Evolutionary conservation across 2,888 invertebrate species (phyloP).

Genomic region (Sinotaia quadrata): DNA sequence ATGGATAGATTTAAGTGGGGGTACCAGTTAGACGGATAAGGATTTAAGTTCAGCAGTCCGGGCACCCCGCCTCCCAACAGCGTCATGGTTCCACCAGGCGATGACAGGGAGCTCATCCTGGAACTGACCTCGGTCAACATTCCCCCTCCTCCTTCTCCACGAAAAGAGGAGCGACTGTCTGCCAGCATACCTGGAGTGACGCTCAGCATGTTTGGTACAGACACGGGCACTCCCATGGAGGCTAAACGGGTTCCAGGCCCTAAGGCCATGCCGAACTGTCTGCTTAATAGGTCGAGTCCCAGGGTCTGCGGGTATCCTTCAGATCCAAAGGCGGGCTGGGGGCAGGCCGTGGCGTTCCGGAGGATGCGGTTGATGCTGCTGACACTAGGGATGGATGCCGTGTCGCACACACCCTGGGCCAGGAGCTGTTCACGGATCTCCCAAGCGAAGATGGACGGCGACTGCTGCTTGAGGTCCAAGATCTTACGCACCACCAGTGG

Average conservation of each 20-base stretch:
- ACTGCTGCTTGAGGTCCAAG: constrained; percentile 92
- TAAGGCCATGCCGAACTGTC: constrained; percentile 15
- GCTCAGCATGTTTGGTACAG: not conserved
- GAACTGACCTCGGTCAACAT: not conserved
- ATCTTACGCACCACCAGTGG: constrained; percentile 96
- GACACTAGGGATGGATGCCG: constrained; percentile 85
- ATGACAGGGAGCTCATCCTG: not conserved
- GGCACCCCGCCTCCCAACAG: not conserved
- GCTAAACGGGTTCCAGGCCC: not conserved
- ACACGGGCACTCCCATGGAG: constrained; percentile 3
- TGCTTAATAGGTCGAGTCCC: constrained; percentile 36
- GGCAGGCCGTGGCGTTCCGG: constrained; percentile 72
- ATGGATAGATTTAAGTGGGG: constrained; percentile 43
- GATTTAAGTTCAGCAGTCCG: constrained; percentile 7
- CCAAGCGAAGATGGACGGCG: constrained; percentile 97
- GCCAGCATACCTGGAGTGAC: constrained; percentile 1
- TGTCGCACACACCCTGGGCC: constrained; percentile 89
- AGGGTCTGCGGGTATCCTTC: constrained; percentile 44
- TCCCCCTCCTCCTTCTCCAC: not conserved
- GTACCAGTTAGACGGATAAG: constrained; percentile 37
- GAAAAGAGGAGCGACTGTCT: not conserved
- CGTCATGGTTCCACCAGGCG: not conserved
- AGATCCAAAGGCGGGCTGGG: constrained; percentile 25
- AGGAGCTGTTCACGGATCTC: constrained; percentile 93
- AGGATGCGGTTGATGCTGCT: constrained; percentile 95